A percentile compares a stretch with the other conserved stretches of the same genome.
Evolutionary conservation across 2,797 vertebrate genomes (phyloP).

Genomic region (Melopsittacus undulatus): DNA sequence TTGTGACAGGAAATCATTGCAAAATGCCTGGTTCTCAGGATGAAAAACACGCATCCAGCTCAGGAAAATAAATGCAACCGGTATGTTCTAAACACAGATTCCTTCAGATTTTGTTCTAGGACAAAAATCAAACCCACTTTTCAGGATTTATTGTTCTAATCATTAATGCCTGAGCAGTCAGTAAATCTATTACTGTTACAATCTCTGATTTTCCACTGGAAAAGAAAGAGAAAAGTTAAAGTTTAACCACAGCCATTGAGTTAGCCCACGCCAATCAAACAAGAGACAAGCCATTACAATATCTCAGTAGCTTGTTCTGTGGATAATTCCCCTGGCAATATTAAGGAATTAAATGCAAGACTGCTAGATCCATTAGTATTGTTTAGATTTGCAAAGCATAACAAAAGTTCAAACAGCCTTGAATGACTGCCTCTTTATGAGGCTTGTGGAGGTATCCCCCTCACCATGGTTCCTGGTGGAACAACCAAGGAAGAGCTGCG

Average conservation of each 20-base stretch:
- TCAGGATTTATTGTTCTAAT: slow-evolving; percentile 43
- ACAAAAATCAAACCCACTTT: slow-evolving; percentile 31
- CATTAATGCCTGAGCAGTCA: not conserved
- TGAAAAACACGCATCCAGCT: not conserved
- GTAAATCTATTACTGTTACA: slow-evolving; percentile 33
- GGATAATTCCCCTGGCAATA: not conserved
- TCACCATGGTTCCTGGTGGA: not conserved
- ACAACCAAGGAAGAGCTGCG: not conserved
- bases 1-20: slow-evolving; percentile 58
- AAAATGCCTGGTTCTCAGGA: not conserved
- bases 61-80: not conserved
- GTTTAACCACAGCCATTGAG: slow-evolving; percentile 23
- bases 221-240: slow-evolving; percentile 14
- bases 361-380: not conserved
- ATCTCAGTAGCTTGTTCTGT: not conserved
- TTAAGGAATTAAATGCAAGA: not conserved
- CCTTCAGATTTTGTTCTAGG: not conserved
- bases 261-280: slow-evolving; percentile 1
- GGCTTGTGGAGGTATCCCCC: not conserved
- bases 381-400: not conserved
- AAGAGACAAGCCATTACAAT: not conserved
- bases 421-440: not conserved
- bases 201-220: slow-evolving; percentile 33
- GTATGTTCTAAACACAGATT: not conserved
- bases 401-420: not conserved